A percentile compares a stretch with the other conserved stretches of the same genome.
Evolutionary conservation across 2,888 invertebrate species (phyloP).

Genomic region (Beris morrisii): DNA sequence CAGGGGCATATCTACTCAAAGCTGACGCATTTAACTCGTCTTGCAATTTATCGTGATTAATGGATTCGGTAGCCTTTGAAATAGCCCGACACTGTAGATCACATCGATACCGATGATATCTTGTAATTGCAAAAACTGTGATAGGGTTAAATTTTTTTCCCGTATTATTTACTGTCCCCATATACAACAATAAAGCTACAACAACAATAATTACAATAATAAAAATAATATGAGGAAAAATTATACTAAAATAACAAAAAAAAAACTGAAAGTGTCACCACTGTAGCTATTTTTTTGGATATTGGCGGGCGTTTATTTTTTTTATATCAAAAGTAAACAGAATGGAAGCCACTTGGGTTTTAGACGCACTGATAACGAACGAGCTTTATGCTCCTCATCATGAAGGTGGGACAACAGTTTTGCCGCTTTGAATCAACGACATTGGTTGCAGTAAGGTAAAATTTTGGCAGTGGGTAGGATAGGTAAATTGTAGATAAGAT

Average conservation of each 20-base stretch:
- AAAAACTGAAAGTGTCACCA: conserved; percentile 7
- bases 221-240: background rate
- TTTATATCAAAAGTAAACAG: conserved; percentile 10
- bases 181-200: conserved; percentile 5
- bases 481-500: conserved; percentile 4
- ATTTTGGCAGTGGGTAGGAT: conserved; percentile 6
- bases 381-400: conserved; percentile 9
- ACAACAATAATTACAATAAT: background rate
- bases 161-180: background rate
- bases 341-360: conserved; percentile 19
- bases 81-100: background rate
- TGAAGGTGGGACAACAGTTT: conserved; percentile 4
- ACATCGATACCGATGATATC: background rate
- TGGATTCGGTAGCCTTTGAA: conserved; percentile 29
- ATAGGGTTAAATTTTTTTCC: background rate
- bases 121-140: conserved; percentile 10
- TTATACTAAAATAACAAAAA: background rate
- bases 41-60: conserved; percentile 33
- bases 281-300: background rate
- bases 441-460: conserved; percentile 4
- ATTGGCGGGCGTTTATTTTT: conserved; percentile 3
- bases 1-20: background rate
- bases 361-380: conserved; percentile 3
- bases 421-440: background rate
- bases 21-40: conserved; percentile 11